Evolutionary conservation across 2,113 vertebrate genomes (phyloP), one percentile per base, ranked within the genome.

Genomic region (Lycocorax pyrrhopterus): DNA sequence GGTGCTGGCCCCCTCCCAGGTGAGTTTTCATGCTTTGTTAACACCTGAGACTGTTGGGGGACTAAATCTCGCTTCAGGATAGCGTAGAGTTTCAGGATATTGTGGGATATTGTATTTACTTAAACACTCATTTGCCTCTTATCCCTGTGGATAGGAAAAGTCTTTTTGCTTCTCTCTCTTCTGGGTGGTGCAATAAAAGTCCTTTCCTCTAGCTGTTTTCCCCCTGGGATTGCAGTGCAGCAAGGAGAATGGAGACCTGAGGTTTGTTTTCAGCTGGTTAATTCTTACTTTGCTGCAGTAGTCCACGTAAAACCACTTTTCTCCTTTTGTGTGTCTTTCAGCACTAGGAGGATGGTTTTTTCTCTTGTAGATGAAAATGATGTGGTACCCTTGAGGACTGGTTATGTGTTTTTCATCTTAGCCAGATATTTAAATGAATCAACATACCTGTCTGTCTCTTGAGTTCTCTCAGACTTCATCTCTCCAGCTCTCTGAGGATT

Each of bases 281-380:
- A 33, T 80, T 74, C 23, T n/a, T 39, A 19, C 4, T 41, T 85
- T 81, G 39, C 53, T 64, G 13, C 44, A 60, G 7, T 3, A 60
- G 44, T 30, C 20, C 23, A 29, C 0, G 0, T 44, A 60, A 81
- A 80, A 15, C 1, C 16, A 46, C 7, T 84, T 76, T 69, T 32
- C 19, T n/a, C 35, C 22, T 35, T 59, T 85, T 49, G 4, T 35
- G 16, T 66, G 17, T 30, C 33, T 74, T 73, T 56, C 17, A 78
- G 47, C 19, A 25, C 20, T 11, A 16, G 8, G 20, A 47, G 39
- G 55, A 35, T 12, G 1, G 0, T 4, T 77, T 85, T 47, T 69
- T 37, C 22, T 69, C 21, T 51, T 41, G 7, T 59, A 47, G 59
- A 35, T 55, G 30, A 37, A 84, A 84, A 26, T 3, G 0, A 3